Conservation (phyloP, 2,888 invertebrate species). For the Diogma glabrata region DNA sequence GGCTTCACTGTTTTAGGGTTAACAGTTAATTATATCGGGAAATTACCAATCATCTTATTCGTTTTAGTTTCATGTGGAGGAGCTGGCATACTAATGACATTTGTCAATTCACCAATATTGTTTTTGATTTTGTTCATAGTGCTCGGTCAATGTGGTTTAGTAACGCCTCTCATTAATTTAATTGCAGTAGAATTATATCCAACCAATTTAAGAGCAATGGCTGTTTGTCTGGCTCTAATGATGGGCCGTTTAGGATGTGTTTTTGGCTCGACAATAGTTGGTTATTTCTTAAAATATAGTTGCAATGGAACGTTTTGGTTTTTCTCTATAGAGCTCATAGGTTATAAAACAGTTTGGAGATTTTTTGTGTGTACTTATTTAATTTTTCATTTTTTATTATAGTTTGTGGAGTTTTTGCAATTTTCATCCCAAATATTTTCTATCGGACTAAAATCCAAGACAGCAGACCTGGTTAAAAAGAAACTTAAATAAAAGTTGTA, state of each 20-base stretch:
- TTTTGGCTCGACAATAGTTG: conserved; percentile 37
- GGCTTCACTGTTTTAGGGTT: conserved; percentile 27
- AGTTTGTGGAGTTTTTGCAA: conserved; percentile 9
- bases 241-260: conserved; percentile 41
- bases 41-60: conserved; percentile 23
- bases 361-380: no score
- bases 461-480: no score
- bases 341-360: no score
- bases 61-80: no score
- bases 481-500: no score
- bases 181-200: conserved; percentile 32
- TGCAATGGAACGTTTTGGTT: conserved; percentile 36
- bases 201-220: conserved; percentile 38
- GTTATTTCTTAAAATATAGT: conserved; percentile 34
- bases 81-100: conserved; percentile 21
- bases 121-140: conserved; percentile 26
- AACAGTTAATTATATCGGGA: conserved; percentile 26
- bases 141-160: conserved; percentile 25
- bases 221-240: conserved; percentile 41
- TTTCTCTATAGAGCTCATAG: background rate
- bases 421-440: conserved; percentile 13
- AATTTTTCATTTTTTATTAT: background rate
- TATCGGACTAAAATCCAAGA: no score
- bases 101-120: conserved; percentile 23
- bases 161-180: conserved; percentile 28